Evolutionary conservation across 2,113 vertebrate genomes (phyloP), one percentile per base, ranked within the genome.

Genomic region (Heterotilapia buettikoferi): DNA sequence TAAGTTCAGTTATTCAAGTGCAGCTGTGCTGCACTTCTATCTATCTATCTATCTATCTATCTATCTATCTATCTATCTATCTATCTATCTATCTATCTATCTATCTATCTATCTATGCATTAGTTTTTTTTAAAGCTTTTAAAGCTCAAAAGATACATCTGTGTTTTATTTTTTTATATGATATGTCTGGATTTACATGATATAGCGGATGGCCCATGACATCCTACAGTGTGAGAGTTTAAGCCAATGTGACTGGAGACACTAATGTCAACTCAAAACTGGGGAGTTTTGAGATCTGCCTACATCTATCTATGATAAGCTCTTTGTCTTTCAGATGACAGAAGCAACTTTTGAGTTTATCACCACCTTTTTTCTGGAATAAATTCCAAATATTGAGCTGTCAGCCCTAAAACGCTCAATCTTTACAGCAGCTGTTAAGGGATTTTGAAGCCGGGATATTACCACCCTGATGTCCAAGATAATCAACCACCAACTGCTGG

Each of bases 401-500:
- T 63, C 56, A 85, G 82, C 50, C 47, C 40, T 47, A 57, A 80
- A 83, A 50, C 19, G n/a, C 56, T 53, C 36, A 81, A 53, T 86
- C 82, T 79, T 78, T 54, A 36, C 33, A 89, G 83, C 80, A 85
- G 88, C 54, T 43, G 90, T 53, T 87, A 16, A 19, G 21, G 40
- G 79, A 50, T 86, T 63, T 53, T n/a, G 7, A 47, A 86, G 68
- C 59, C 2, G 3, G 76, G 82, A 78, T 14, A 40, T 73, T 81
- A 43, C 53, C 40, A 52, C 52, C 26, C 53, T 26, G 52, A 56
- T 81, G 81, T 73, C 86, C 84, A 86, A 71, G 79, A 85, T 73
- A 83, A 88, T 93, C 73, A 89, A 40, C 78, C 80, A 79, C 13
- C 40, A 82, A 87, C 54, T 80, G 86, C 53, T 54, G 78, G 21